Evolutionary conservation across 1,140 invertebrate genomes (phyloP), one percentile per base, ranked within the genome.

Genomic region (Zaprionus davidi): DNA sequence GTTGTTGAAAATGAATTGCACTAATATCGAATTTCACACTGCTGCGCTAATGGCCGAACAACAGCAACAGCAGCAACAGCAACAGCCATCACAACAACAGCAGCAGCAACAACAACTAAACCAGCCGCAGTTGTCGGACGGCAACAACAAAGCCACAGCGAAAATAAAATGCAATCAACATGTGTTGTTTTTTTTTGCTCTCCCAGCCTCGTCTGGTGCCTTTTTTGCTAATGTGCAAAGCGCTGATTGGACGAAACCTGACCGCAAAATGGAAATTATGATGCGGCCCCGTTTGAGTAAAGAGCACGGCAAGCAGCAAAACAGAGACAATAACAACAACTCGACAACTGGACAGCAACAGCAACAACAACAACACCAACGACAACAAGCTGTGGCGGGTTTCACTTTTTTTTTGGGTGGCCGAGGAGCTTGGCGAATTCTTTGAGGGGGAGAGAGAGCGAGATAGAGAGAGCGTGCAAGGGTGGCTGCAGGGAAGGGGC

Each of bases 1-100:
- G 85, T 90, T 85, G 85, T 90, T 90, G 76, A 90, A 90, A 90
- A 90, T 90, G 85, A 90, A 90, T 90, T 90, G 85, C 85, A 90
- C 85, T 90, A 90, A 90, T 88, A 88, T 88, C 85, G 81, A 88
- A 88, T 90, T 88, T 88, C 85, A 90, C 85, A 88, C 85, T 85
- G 81, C 58, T 76, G 76, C 85, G 85, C 85, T 88, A 88, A 88
- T 88, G 85, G 85, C 85, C 71, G 81, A 75, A 71, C 66, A 65
- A 62, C 73, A 71, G 44, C 82, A 75, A 41, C 67, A 57, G n/a
- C 71, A 72, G 20, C 76, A 60, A 24, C 67, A 59, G 20, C 79
- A 58, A 20, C 66, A 66, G 31, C 74, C 63, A 31, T 67, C 70
- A 36, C 46, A 58, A 64, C 46, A 59, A 64, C 63, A 55, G 51